Evolutionary conservation across 1,140 invertebrate species (phyloP).

Genomic region (Eriosoma lanigerum): DNA sequence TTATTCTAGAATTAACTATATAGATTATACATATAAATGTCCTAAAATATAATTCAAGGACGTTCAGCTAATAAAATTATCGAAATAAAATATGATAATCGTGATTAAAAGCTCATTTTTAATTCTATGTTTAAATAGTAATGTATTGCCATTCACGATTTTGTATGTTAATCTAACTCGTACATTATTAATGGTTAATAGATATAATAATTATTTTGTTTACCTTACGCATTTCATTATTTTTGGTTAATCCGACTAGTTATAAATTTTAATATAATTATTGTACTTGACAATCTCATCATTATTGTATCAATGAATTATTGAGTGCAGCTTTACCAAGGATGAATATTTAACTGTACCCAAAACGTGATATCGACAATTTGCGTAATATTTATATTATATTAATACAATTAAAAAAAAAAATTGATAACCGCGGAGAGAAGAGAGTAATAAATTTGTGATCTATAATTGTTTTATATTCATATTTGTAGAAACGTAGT

Average conservation of each 20-base stretch:
- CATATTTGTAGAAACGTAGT: too few species aligned
- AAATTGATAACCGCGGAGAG: too few species aligned
- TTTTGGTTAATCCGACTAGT: neutral
- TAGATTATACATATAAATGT: too few species aligned
- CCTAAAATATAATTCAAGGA: too few species aligned
- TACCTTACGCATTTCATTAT: neutral
- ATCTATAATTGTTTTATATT: too few species aligned
- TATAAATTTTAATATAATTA: neutral
- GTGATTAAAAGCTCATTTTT: conserved; percentile 17
- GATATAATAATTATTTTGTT: neutral
- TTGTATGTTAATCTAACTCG: neutral
- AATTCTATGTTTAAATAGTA: neutral
- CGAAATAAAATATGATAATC: neutral
- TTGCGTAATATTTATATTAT: too few species aligned
- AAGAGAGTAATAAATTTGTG: too few species aligned
- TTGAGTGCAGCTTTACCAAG: neutral
- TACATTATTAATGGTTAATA: neutral
- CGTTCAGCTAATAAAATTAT: neutral
- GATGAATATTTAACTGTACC: too few species aligned
- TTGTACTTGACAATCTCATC: too few species aligned
- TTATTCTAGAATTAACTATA: too few species aligned
- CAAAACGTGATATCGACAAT: too few species aligned
- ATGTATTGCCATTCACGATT: neutral
- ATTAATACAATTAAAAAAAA: too few species aligned
- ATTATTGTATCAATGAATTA: neutral